These are phyloP conservation scores for Sesamia nonagrioides DNA, from an alignment of 1,140 invertebrate genomes.

Conservation along the genomic window DNA sequence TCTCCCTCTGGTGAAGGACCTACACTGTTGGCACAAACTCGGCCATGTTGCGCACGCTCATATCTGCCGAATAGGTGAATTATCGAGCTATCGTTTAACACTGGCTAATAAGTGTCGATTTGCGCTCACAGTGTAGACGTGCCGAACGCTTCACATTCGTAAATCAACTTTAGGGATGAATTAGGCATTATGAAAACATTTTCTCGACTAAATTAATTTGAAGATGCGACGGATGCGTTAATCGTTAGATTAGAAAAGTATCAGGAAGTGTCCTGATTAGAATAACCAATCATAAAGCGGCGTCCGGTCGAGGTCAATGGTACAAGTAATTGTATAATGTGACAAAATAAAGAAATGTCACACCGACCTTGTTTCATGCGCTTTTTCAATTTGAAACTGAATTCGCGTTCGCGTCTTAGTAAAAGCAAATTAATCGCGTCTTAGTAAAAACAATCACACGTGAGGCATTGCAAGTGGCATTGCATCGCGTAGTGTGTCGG, in stretches of 20 bases:
- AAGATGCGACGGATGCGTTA: conserved; percentile 84
- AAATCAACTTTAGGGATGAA: conserved; percentile 49
- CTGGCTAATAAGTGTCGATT: conserved; percentile 50
- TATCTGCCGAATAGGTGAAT: conserved; percentile 13
- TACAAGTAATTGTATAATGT: conserved; percentile 21
- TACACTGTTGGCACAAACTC: conserved; percentile 70
- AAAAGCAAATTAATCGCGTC: background rate
- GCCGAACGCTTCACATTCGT: conserved; percentile 64
- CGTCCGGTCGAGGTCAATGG: conserved; percentile 76
- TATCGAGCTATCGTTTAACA: background rate
- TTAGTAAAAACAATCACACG: conserved; percentile 8
- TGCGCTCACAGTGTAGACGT: conserved; percentile 71
- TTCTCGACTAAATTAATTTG: conserved; percentile 34
- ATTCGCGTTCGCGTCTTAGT: conserved; percentile 11
- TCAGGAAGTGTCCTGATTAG: conserved; percentile 2
- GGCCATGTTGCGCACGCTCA: conserved; percentile 14
- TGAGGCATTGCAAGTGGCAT: conserved; percentile 8
- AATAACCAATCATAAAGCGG: conserved; percentile 67
- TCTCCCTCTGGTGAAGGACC: conserved; percentile 71
- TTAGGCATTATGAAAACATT: conserved; percentile 16
- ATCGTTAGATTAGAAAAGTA: conserved; percentile 47
- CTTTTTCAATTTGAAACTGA: background rate
- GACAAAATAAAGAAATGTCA: conserved; percentile 18
- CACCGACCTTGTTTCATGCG: conserved; percentile 21
- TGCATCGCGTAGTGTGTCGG: conserved; percentile 26